Evolutionary conservation across 2,888 invertebrate genomes (phyloP).

Genomic region (Ormyrus nitidulus): DNA sequence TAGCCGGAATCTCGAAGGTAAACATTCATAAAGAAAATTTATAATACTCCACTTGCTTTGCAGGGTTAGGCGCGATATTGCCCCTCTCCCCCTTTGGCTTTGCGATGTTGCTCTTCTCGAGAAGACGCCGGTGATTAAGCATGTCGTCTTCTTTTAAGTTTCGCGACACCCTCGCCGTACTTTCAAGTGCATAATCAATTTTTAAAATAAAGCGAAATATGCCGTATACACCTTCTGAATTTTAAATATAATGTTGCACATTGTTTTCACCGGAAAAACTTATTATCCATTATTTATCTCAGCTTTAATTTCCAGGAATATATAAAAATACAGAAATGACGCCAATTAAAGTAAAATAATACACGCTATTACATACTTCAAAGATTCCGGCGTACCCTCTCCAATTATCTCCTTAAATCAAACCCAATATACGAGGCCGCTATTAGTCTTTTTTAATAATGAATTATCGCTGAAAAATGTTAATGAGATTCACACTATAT

Average conservation of each 20-base stretch:
- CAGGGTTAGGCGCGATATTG: constrained; percentile 30
- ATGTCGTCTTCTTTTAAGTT: constrained; percentile 21
- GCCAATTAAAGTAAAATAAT: no score
- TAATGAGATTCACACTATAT: not conserved
- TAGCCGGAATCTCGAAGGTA: constrained; percentile 19
- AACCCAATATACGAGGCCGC: not conserved
- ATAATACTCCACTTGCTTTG: constrained; percentile 34
- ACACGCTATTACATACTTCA: no score
- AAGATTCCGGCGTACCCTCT: no score
- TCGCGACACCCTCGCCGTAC: not conserved
- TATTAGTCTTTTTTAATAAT: not conserved
- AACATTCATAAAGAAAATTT: constrained; percentile 49
- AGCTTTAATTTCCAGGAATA: no score
- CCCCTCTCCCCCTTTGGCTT: not conserved
- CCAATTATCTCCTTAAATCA: not conserved
- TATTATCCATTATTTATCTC: no score
- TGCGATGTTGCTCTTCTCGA: constrained; percentile 7
- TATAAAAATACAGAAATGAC: no score
- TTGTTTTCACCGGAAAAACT: no score
- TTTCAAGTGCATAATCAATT: constrained; percentile 6
- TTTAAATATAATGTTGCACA: no score
- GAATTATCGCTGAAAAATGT: not conserved
- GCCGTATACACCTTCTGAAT: no score
- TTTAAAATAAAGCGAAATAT: constrained; percentile 6
- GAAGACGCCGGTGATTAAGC: constrained; percentile 33